Evolutionary conservation across 2,113 vertebrate genomes (phyloP).

Genomic region (Oryzias curvinotus): DNA sequence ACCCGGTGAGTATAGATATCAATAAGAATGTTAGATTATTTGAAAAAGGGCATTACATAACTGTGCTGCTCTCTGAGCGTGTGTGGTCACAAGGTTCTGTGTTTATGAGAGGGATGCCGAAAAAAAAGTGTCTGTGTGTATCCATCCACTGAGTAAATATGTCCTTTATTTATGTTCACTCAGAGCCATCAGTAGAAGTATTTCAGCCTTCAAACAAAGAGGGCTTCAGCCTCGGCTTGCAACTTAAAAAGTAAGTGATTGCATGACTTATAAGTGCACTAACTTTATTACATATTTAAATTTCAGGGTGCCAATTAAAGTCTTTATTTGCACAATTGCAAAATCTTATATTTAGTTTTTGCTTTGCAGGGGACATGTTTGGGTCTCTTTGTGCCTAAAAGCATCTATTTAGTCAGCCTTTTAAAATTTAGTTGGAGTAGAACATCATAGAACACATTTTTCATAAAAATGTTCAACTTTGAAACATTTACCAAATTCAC

Average conservation of each 20-base stretch:
- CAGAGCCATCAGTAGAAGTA: constrained; percentile 97
- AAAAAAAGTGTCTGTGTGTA: constrained; percentile 23
- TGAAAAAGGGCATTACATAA: constrained; percentile 47
- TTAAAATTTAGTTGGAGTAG: too few species aligned
- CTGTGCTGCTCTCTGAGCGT: constrained; percentile 52
- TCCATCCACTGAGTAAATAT: constrained; percentile 34
- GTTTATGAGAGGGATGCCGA: constrained; percentile 33
- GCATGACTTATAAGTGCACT: too few species aligned
- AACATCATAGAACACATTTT: too few species aligned
- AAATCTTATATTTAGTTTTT: too few species aligned
- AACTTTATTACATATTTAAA: too few species aligned
- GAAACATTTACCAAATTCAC: too few species aligned
- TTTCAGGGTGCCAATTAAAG: too few species aligned
- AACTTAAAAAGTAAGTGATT: constrained; percentile 92
- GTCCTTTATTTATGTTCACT: constrained; percentile 37
- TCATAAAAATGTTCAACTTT: too few species aligned
- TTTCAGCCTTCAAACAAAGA: constrained; percentile 99
- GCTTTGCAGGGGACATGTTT: too few species aligned
- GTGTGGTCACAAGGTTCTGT: constrained; percentile 54
- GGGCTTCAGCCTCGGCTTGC: constrained; percentile 93
- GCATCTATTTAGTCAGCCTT: too few species aligned
- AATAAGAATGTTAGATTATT: constrained; percentile 51
- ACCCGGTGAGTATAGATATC: constrained; percentile 85
- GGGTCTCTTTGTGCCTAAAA: too few species aligned
- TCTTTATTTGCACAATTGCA: too few species aligned